Evolutionary conservation across 1,140 invertebrate species (phyloP), one percentile per base, ranked within the genome.

Genomic region (Psilanteris sp.): DNA sequence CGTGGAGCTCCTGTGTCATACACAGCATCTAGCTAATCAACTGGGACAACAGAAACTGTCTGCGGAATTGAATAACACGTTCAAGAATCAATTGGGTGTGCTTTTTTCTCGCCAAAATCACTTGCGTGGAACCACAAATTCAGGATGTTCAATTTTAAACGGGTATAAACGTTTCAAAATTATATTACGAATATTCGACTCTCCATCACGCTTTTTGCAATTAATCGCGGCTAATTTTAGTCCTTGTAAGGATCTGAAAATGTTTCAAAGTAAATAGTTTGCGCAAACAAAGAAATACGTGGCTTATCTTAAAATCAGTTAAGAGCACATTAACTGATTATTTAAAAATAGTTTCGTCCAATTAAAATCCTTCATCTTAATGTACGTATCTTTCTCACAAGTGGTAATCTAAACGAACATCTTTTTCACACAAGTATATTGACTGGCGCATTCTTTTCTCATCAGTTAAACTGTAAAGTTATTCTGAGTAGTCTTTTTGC

Each of bases 1-100:
- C 87, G 87, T 89, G 87, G 86, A 89, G 83, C 85, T 89, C 87
- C 85, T 79, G 87, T 89, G 87, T 88, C 87, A 88, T 89, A 88
- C 85, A 89, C 87, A 89, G 87, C 87, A 81, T 87, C 81, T 82
- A 85, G 86, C 83, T 74, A 76, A 70, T 79, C 85, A 71, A 77
- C 85, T 32, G 16, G 15, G 66, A 41, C 7, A 32, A n/a, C 27
- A 20, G 6, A 18, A 24, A 54, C 36, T 11, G 29, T 18, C 8
- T 26, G 16, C 2, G 29, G 39, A 32, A 48, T 48, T 22, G 43
- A 39, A 27, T 46, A 46, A 46, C 11, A 11, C 9, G 11, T 37
- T 55, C 31, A 52, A 34, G 8, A 26, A 41, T 31, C 32, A 31
- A 55, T 55, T 15, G 32, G 10, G 18, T 14, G 34, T n/a, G 13